Evolutionary conservation across 1,140 invertebrate genomes (phyloP).

Genomic region (Nasonia longicornis): DNA sequence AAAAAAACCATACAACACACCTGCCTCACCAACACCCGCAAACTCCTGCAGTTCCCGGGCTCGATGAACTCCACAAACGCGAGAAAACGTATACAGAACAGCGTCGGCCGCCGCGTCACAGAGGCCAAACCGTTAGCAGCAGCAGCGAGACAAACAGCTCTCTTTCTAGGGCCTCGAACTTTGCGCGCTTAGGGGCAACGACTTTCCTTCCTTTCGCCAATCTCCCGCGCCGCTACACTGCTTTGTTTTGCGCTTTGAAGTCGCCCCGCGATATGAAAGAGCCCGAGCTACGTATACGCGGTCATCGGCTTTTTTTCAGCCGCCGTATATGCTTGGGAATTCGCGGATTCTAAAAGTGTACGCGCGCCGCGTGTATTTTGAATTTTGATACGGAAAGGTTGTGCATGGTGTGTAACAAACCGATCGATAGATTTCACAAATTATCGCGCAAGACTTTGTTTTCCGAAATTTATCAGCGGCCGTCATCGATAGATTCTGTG

Average conservation of each 20-base stretch:
- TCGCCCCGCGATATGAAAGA: too few species aligned
- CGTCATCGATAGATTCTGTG: background rate
- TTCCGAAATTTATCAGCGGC: background rate
- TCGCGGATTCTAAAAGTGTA: background rate
- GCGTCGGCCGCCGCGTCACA: background rate
- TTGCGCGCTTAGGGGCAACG: slow-evolving; percentile 38
- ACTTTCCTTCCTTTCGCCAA: slow-evolving; percentile 30
- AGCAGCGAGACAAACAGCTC: slow-evolving; percentile 14
- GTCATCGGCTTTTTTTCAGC: background rate
- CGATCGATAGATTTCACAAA: background rate
- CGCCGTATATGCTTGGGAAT: background rate
- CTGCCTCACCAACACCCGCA: too few species aligned
- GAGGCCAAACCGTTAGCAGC: slow-evolving; percentile 24
- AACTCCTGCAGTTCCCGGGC: background rate
- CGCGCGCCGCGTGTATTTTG: background rate
- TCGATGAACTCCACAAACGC: background rate
- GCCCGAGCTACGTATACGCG: background rate
- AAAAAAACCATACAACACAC: too few species aligned
- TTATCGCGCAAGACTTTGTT: background rate
- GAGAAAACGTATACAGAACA: background rate
- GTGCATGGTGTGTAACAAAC: too few species aligned
- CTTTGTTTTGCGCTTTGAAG: slow-evolving; percentile 16
- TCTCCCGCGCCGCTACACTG: background rate
- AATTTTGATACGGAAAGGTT: background rate
- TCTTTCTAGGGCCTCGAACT: slow-evolving; percentile 43